Conservation (phyloP, 2,113 vertebrate species). For the Oreochromis aureus region DNA sequence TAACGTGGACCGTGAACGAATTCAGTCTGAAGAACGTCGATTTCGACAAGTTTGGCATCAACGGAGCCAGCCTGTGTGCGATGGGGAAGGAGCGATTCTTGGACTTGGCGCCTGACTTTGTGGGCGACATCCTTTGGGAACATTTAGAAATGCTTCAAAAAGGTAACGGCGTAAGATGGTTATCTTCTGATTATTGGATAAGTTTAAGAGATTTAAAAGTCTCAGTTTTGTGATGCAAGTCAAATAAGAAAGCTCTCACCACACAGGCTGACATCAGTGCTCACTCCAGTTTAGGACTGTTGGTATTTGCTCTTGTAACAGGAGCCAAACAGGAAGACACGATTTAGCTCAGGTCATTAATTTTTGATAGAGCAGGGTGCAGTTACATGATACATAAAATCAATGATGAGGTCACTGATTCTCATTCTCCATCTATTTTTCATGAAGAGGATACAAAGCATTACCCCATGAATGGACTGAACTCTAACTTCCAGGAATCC, state of each 20-base stretch:
- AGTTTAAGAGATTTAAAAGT: not conserved
- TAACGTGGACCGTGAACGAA: conserved; percentile 96
- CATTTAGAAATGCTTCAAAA: conserved; percentile 98
- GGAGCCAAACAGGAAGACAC: conserved; percentile 56
- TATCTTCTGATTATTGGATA: not conserved
- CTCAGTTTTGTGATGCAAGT: not conserved
- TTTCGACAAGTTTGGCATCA: conserved; percentile 95
- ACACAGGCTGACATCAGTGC: not conserved
- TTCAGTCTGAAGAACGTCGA: conserved; percentile 97
- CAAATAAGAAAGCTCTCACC: not conserved
- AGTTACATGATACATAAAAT: conserved; percentile 69
- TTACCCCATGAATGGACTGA: conserved; percentile 85
- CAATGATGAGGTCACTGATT: conserved; percentile 65
- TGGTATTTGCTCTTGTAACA: conserved; percentile 44
- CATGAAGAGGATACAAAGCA: conserved; percentile 91
- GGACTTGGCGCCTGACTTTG: conserved; percentile 94
- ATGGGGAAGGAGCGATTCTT: conserved; percentile 97
- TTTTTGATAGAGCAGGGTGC: conserved; percentile 64
- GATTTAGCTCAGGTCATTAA: conserved; percentile 58
- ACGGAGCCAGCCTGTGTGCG: conserved; percentile 86
- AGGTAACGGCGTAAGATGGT: conserved; percentile 71
- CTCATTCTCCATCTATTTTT: conserved; percentile 62
- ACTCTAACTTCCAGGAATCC: conserved; percentile 86
- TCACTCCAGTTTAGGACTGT: not conserved
- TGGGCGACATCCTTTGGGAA: conserved; percentile 98